These are phyloP conservation scores for Chelonus insularis DNA, from an alignment of 1,140 invertebrate genomes.

Conservation along the genomic window DNA sequence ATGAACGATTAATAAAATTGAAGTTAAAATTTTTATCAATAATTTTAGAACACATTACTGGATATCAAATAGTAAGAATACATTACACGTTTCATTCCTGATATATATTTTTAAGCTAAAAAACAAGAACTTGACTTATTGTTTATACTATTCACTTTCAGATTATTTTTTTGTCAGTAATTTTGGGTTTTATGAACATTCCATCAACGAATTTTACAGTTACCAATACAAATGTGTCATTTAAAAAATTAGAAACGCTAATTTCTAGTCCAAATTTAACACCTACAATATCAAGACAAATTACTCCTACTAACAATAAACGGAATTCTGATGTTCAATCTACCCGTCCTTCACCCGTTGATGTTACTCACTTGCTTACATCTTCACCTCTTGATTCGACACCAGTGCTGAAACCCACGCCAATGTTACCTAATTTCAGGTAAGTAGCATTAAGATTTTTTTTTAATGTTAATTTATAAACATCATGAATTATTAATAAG, in stretches of 20 bases:
- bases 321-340: neutral
- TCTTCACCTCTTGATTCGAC: constrained; percentile 31
- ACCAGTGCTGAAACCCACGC: constrained; percentile 31
- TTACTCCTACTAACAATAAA: neutral
- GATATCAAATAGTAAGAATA: constrained; percentile 44
- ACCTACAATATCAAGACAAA: neutral
- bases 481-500: too few relatives aligned
- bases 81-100: neutral
- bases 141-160: constrained; percentile 29
- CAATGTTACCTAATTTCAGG: constrained; percentile 30
- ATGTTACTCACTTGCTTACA: constrained; percentile 33
- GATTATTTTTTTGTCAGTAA: constrained; percentile 36
- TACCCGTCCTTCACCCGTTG: constrained; percentile 30
- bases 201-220: constrained; percentile 34
- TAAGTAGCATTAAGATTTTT: too few relatives aligned
- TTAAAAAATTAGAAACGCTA: constrained; percentile 40
- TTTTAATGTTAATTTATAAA: constrained; percentile 7
- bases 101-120: too few relatives aligned
- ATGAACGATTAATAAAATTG: constrained; percentile 37
- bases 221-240: constrained; percentile 32
- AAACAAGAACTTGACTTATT: too few relatives aligned
- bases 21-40: constrained; percentile 36
- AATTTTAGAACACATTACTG: constrained; percentile 37
- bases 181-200: constrained; percentile 47
- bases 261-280: constrained; percentile 1